Evolutionary conservation across 2,113 vertebrate species (phyloP), one percentile per base, ranked within the genome.

Genomic region (Tragelaphus strepsiceros): DNA sequence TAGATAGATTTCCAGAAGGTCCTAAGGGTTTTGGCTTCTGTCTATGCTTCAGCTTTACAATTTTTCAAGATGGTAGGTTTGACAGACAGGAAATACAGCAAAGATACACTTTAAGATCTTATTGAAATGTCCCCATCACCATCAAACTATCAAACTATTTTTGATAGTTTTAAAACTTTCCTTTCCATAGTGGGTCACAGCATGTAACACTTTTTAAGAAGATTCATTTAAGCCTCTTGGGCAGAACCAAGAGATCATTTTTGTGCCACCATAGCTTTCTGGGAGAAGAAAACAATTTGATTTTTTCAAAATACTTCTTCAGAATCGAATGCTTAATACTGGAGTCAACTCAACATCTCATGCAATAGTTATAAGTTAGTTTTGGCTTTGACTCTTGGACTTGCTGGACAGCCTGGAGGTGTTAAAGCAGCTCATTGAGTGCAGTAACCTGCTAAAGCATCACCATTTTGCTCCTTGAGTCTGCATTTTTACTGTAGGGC

Each of bases 401-500:
- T 95, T 67, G n/a, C 84, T 84, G 58, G 53, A 94, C 28, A 90
- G 51, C n/a, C 61, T 90, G 32, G 30, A 96, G 58, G 91, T 94
- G 58, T 96, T 94, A 96, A 94, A 96, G 26, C 56, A 97, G 82
- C 46, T 97, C 84, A 80, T 84, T 97, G 89, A 95, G 43, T 74
- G 49, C n/a, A 88, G 39, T 95, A 95, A 90, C 74, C 93, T 92
- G 93, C 62, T 94, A 86, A 97, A 89, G 39, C 14, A 64, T 94
- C 95, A 62, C 30, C 53, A 53, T 96, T 96, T 96, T 88, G 84
- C 62, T 97, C 94, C 91, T 80, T 94, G 39, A 94, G 35, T 80
- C 21, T 97, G 35, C 35, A 64, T 97, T 96, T 39, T 95, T 93
- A 84, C 58, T 80, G 10, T 39, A 53, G 46, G 35, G 8, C 56